These are phyloP conservation scores for Caretta caretta DNA, from an alignment of 2,113 vertebrate genomes.

Conservation along the genomic window DNA sequence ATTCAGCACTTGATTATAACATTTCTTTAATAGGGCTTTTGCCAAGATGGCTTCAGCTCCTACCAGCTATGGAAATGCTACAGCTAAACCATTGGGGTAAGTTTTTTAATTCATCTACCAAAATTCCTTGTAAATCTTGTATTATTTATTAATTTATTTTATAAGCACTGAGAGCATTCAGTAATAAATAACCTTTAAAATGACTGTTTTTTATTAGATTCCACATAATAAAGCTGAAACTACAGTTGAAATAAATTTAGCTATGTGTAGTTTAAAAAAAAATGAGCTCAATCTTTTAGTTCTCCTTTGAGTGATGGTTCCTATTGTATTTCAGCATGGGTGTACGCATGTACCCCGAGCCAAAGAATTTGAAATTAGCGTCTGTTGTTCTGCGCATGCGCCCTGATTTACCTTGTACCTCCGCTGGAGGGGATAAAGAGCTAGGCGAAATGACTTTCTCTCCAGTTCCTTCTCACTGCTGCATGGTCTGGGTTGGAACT, in stretches of 20 bases:
- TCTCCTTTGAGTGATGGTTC: background rate
- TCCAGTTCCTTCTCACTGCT: background rate
- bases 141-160: background rate
- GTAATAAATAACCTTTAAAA: background rate
- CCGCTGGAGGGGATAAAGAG: background rate
- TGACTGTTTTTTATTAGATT: background rate
- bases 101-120: slow-evolving; percentile 51
- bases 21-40: slow-evolving; percentile 87
- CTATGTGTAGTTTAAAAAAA: background rate
- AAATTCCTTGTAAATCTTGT: background rate
- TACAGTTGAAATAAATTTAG: background rate
- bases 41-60: slow-evolving; percentile 96
- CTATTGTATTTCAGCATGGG: background rate
- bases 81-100: slow-evolving; percentile 94
- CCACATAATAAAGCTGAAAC: background rate
- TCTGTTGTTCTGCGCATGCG: background rate
- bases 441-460: background rate
- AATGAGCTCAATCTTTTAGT: background rate
- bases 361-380: too few species aligned
- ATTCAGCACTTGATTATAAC: slow-evolving; percentile 22
- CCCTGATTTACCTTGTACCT: background rate
- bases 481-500: background rate
- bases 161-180: background rate
- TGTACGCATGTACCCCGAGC: background rate
- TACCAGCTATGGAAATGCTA: slow-evolving; percentile 90